These are phyloP conservation scores for Cyclura pinguis DNA, from an alignment of 2,797 vertebrate species.

Conservation along the genomic window DNA sequence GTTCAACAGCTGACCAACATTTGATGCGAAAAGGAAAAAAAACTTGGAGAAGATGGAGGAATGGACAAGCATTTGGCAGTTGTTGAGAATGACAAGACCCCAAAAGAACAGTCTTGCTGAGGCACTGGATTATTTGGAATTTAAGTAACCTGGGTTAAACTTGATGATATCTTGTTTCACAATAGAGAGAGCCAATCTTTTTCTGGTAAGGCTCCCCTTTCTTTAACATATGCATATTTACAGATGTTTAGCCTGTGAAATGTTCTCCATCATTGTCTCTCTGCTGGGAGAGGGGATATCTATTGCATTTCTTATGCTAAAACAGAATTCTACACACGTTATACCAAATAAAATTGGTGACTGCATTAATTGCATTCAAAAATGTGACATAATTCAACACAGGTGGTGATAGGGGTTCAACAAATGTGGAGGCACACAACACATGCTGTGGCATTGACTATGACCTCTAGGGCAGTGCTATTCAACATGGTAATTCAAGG, in stretches of 20 bases:
- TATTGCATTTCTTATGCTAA: background rate
- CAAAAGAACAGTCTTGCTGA: background rate
- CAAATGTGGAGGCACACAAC: background rate
- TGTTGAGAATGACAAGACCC: background rate
- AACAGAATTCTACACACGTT: background rate
- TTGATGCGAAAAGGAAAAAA: background rate
- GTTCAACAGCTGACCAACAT: background rate
- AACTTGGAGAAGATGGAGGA: background rate
- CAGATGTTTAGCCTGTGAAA: background rate
- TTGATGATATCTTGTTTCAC: background rate
- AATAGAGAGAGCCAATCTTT: background rate
- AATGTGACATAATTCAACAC: background rate
- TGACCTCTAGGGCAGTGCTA: no score
- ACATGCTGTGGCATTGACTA: background rate
- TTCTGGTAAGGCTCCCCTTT: background rate
- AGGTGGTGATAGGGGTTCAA: background rate
- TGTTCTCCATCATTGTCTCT: background rate
- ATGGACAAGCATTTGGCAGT: background rate
- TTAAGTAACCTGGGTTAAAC: background rate
- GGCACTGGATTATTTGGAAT: background rate
- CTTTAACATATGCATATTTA: background rate
- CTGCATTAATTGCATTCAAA: background rate
- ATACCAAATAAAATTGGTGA: background rate
- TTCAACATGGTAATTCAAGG: no score
- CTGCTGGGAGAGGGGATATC: background rate